These are phyloP conservation scores for Patella caerulea DNA, from an alignment of 2,888 invertebrate genomes.

Conservation along the genomic window DNA sequence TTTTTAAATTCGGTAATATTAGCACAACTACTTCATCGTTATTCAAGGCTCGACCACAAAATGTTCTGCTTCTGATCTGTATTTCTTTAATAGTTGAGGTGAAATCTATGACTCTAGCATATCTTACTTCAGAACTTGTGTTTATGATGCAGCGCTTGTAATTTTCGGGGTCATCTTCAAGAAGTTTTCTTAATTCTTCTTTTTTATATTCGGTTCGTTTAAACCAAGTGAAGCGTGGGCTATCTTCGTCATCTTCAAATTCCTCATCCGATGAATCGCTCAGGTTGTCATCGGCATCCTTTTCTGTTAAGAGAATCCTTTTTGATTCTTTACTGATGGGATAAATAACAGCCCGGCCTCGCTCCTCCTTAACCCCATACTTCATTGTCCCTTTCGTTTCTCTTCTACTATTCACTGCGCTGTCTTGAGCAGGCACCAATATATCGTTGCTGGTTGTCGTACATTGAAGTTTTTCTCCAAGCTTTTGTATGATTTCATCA, in stretches of 20 bases:
- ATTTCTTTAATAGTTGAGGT: conserved; percentile 28
- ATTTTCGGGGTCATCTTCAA: conserved; percentile 43
- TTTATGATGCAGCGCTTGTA: conserved; percentile 56
- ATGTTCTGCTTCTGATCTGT: conserved; percentile 42
- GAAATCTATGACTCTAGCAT: conserved; percentile 14
- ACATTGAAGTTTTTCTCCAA: conserved; percentile 40
- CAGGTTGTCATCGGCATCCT: conserved; percentile 31
- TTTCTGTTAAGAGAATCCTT: conserved; percentile 25
- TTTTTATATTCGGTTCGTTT: conserved; percentile 23
- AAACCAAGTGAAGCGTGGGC: not conserved
- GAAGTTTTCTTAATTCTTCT: conserved; percentile 37
- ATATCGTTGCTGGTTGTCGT: not conserved
- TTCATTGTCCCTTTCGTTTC: conserved; percentile 32
- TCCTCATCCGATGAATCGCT: conserved; percentile 34
- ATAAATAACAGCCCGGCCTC: conserved; percentile 49
- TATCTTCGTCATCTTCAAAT: not conserved
- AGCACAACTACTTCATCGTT: conserved; percentile 64
- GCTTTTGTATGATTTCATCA: conserved; percentile 56
- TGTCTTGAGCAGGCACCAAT: conserved; percentile 1
- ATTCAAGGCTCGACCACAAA: conserved; percentile 58
- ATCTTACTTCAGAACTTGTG: conserved; percentile 20
- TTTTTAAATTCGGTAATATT: conserved; percentile 38
- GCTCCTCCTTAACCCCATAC: conserved; percentile 43
- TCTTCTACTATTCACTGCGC: not conserved
- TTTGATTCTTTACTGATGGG: conserved; percentile 14